These are phyloP conservation scores for Parnassius orleans DNA, from an alignment of 2,888 invertebrate genomes.

Conservation along the genomic window DNA sequence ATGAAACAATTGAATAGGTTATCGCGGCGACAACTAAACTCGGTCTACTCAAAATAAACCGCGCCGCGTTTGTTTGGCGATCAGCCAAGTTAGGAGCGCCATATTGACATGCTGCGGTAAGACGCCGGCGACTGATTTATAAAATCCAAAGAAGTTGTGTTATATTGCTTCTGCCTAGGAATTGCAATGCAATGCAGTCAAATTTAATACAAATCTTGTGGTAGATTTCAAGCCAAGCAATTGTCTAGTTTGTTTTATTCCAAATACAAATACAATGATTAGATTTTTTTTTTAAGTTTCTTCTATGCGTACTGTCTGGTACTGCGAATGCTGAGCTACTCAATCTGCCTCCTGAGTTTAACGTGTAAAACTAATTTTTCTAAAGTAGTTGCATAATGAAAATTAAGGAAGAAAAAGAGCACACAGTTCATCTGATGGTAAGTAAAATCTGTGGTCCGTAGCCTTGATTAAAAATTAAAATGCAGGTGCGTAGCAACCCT, in stretches of 20 bases:
- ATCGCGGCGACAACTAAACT: conserved; percentile 58
- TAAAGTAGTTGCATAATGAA: too few species aligned
- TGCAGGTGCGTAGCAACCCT: too few species aligned
- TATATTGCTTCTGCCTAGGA: conserved; percentile 14
- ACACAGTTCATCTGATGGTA: too few species aligned
- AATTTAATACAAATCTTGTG: background rate
- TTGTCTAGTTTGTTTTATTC: background rate
- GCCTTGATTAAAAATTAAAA: too few species aligned
- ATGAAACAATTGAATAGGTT: conserved; percentile 54
- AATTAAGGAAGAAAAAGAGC: too few species aligned
- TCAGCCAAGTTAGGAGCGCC: conserved; percentile 38
- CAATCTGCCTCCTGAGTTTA: too few species aligned
- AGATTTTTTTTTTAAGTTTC: background rate
- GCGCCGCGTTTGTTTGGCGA: conserved; percentile 37
- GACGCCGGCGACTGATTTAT: conserved; percentile 19
- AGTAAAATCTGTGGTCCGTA: too few species aligned
- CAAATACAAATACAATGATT: background rate
- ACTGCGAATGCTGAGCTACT: too few species aligned
- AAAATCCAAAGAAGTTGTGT: conserved; percentile 19
- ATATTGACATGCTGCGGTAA: conserved; percentile 31
- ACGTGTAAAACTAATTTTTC: too few species aligned
- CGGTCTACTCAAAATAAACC: conserved; percentile 55
- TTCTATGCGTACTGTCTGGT: too few species aligned
- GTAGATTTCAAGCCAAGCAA: background rate
- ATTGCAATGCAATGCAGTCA: conserved; percentile 4